Conservation (phyloP, 2,888 invertebrate genomes). For the Masnerella sp. region DNA sequence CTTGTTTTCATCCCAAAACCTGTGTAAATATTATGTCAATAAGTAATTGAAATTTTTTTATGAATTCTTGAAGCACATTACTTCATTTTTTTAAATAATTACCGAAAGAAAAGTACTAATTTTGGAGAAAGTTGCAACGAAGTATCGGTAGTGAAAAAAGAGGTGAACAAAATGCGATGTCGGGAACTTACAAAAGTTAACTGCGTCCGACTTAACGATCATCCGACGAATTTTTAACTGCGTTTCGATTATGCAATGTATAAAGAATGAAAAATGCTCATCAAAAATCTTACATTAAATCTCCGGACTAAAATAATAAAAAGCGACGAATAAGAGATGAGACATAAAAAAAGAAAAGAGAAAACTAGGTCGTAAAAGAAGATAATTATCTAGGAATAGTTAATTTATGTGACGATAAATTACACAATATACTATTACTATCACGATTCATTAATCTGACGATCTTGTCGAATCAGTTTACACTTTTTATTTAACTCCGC, state of each 20-base stretch:
- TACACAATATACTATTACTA: constrained; percentile 6
- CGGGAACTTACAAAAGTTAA: too few species aligned
- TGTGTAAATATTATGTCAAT: too few species aligned
- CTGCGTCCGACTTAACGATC: neutral
- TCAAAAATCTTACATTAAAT: too few species aligned
- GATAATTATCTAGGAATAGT: neutral
- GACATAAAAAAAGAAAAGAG: too few species aligned
- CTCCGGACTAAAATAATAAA: too few species aligned
- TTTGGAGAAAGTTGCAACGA: constrained; percentile 7
- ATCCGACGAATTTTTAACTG: neutral
- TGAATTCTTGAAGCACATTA: neutral
- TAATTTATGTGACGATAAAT: neutral
- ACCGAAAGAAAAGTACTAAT: neutral
- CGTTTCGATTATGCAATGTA: too few species aligned
- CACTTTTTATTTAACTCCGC: constrained; percentile 7
- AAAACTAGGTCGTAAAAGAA: too few species aligned
- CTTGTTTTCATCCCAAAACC: too few species aligned
- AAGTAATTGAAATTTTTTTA: neutral
- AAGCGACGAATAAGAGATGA: too few species aligned
- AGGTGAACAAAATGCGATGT: neutral
- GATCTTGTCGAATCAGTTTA: neutral
- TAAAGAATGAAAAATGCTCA: too few species aligned
- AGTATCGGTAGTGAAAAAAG: constrained; percentile 6
- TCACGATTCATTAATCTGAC: constrained; percentile 32
- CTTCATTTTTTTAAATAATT: neutral